Evolutionary conservation across 2,888 invertebrate genomes (phyloP), one percentile per base, ranked within the genome.

Genomic region (Troglohyphantes excavatus): DNA sequence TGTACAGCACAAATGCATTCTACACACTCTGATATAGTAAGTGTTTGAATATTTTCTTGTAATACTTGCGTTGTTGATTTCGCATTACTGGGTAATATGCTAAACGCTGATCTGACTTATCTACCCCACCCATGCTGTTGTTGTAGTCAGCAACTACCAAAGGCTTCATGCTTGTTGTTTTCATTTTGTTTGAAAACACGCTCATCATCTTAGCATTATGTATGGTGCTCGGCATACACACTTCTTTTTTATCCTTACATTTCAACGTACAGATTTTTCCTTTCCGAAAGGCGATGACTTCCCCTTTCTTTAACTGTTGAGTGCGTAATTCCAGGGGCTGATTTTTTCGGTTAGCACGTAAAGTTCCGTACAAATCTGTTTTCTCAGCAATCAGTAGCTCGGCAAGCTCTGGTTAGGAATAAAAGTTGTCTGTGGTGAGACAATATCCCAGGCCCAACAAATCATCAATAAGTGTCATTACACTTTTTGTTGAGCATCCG

Each of bases 401-500:
- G 2, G 70, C 53, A n/a, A 82, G 21, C 46, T 82, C 70, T 27
- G 53, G 59, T 17, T 53, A 81, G 2, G 70, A 46, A 27, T 68
- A 90, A 72, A 81, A 86, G 39, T 91, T 91, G 53, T 91, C 90
- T 5, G 67, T 29, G 17, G 79, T 90, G 9, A 92, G n/a, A 19
- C 53, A 84, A 39, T 84, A 76, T 2, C 84, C 63, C 13, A 87
- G n/a, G 1, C 29, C 23, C 1, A 90, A 29, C 13, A 89, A 89
- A 19, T 87, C 83, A 2, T 91, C 39, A 7, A 72, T 7, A 9
- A 91, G 46, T n/a, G 59, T 61, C 59, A 86, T 5, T 7, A 70
- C 86, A 26, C 59, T 78, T 43, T 86, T 76, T 39, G 78, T 61
- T 1, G 86, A 27, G 5, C 53, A 0, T 17, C 59, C 26, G 13